Evolutionary conservation across 2,797 vertebrate genomes (phyloP).

Genomic region (Gymnopithys bicolor): DNA sequence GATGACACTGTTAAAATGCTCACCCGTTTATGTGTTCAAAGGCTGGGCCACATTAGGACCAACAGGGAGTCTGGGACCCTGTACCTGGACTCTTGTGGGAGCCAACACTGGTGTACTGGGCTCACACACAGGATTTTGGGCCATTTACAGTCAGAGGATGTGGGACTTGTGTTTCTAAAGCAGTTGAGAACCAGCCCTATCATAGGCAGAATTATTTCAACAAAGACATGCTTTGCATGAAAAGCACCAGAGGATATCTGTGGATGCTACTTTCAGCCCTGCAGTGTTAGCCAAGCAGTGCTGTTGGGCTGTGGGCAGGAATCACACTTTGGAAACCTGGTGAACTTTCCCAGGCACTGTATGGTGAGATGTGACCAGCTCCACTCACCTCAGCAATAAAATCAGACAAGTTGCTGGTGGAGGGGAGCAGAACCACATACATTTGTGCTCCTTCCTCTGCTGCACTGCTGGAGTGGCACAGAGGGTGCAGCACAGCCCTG

Average conservation of each 20-base stretch:
- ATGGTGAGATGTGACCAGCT: not conserved
- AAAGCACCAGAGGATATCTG: not conserved
- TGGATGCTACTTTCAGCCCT: not conserved
- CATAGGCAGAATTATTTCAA: not conserved
- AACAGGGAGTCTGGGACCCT: not conserved
- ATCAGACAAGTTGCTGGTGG: not conserved
- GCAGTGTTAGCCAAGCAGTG: not conserved
- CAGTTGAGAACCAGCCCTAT: not conserved
- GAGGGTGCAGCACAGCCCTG: not conserved
- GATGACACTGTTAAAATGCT: not conserved
- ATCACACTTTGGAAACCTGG: not conserved
- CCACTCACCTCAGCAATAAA: not conserved
- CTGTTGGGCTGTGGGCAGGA: not conserved
- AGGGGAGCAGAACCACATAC: not conserved
- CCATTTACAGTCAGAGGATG: not conserved
- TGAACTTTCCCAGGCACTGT: not conserved
- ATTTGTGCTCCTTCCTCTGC: not conserved
- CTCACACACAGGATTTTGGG: not conserved
- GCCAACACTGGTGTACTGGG: not conserved
- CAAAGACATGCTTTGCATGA: not conserved
- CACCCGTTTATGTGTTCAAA: not conserved
- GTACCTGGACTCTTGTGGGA: not conserved
- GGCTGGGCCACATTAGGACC: not conserved
- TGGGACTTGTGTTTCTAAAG: not conserved
- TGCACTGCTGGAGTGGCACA: not conserved